phyloP scores from a whole-genome alignment of 2,888 invertebrate species.

The Tryphoninae sp. region DNA sequence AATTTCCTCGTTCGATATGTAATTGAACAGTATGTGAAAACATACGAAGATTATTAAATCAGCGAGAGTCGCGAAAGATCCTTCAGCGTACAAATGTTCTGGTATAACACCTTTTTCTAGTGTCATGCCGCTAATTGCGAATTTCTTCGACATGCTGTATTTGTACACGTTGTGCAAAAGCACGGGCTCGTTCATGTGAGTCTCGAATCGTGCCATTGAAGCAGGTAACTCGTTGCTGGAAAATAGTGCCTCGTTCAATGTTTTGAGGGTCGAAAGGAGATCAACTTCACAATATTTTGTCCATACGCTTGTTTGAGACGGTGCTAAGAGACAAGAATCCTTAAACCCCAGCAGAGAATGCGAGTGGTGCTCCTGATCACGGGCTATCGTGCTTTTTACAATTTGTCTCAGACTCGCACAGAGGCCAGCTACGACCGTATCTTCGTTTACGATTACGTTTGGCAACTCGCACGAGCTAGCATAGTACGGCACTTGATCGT shows the following conservation, averaged over 20 bases:
- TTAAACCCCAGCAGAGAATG: slow-evolving; percentile 89
- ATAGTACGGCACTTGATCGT: slow-evolving; percentile 79
- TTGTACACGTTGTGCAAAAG: slow-evolving; percentile 91
- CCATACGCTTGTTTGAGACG: slow-evolving; percentile 93
- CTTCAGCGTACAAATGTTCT: slow-evolving; percentile 91
- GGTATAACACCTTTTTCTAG: slow-evolving; percentile 74
- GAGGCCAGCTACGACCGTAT: slow-evolving; percentile 88
- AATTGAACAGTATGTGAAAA: slow-evolving; percentile 84
- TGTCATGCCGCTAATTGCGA: slow-evolving; percentile 79
- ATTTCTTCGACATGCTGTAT: slow-evolving; percentile 82
- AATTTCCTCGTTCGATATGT: slow-evolving; percentile 75
- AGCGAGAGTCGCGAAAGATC: slow-evolving; percentile 90
- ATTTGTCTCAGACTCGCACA: slow-evolving; percentile 88
- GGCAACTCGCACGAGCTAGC: slow-evolving; percentile 84
- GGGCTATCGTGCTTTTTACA: slow-evolving; percentile 80
- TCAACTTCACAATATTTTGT: slow-evolving; percentile 96
- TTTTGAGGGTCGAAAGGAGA: slow-evolving; percentile 85
- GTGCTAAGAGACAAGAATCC: slow-evolving; percentile 90
- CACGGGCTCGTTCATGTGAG: slow-evolving; percentile 92
- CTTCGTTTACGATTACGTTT: slow-evolving; percentile 83
- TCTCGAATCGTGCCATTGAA: slow-evolving; percentile 90
- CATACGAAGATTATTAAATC: slow-evolving; percentile 91
- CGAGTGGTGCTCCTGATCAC: slow-evolving; percentile 77
- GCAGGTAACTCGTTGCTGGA: slow-evolving; percentile 83
- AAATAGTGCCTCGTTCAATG: slow-evolving; percentile 74